Evolutionary conservation across 2,113 vertebrate genomes (phyloP).

Genomic region (Perca flavescens): DNA sequence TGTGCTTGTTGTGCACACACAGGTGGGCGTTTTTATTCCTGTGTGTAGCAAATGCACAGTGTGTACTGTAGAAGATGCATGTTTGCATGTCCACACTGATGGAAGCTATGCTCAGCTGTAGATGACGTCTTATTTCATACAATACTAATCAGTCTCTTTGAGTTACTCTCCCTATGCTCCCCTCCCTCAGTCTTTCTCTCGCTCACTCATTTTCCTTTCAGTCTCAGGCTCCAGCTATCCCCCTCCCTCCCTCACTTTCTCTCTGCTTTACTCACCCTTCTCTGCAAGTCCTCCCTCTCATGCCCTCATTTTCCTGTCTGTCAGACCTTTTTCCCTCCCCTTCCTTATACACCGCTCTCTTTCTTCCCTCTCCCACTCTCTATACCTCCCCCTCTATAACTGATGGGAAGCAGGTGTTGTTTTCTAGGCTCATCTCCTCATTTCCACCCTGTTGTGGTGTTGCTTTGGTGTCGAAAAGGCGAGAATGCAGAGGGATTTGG

Average conservation of each 20-base stretch:
- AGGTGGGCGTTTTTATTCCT: constrained; percentile 1
- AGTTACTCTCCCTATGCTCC: background rate
- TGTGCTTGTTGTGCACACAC: background rate
- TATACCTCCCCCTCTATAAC: constrained; percentile 9
- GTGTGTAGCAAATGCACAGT: background rate
- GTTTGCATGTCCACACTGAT: constrained; percentile 14
- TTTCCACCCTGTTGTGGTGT: constrained; percentile 57
- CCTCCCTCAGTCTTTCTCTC: background rate
- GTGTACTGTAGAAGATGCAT: background rate
- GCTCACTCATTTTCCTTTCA: background rate
- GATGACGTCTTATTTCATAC: constrained; percentile 46
- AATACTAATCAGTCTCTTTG: constrained; percentile 53
- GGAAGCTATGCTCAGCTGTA: background rate
- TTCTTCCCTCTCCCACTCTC: background rate
- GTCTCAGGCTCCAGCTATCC: background rate
- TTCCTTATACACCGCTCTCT: constrained; percentile 4
- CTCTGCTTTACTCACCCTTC: background rate
- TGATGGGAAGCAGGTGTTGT: constrained; percentile 67
- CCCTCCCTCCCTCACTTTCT: background rate
- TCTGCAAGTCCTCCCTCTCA: background rate
- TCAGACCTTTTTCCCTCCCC: constrained; percentile 7
- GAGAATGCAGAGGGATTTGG: constrained; percentile 26
- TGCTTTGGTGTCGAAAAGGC: constrained; percentile 47
- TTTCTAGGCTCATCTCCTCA: constrained; percentile 49
- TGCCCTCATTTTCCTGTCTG: background rate